phyloP scores from a whole-genome alignment of 2,888 invertebrate species.

The Eupithecia vulgata region DNA sequence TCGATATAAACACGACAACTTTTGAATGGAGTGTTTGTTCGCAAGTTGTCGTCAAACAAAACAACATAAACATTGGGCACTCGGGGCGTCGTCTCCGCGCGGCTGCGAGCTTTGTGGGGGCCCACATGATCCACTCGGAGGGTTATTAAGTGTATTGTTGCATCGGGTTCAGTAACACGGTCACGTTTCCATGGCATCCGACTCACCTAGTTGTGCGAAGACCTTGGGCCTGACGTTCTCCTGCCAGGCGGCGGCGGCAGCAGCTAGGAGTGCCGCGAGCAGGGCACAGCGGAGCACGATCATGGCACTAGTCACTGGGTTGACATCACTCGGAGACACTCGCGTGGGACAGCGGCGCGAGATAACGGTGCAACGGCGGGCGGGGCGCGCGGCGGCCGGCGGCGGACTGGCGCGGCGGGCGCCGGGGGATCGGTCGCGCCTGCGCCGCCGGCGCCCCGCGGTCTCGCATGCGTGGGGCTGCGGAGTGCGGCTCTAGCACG shows the following conservation, averaged over 20 bases:
- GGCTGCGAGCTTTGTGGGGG: slow-evolving; percentile 54
- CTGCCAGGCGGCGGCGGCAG: slow-evolving; percentile 90
- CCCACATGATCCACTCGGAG: slow-evolving; percentile 57
- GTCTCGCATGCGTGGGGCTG: slow-evolving; percentile 84
- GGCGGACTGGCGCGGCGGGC: slow-evolving; percentile 78
- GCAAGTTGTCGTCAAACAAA: slow-evolving; percentile 75
- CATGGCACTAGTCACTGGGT: slow-evolving; percentile 78
- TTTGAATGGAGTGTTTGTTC: slow-evolving; percentile 70
- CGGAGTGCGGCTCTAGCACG: slow-evolving; percentile 83
- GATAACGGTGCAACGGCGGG: slow-evolving; percentile 55
- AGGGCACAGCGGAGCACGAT: slow-evolving; percentile 79
- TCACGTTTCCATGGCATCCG: slow-evolving; percentile 60
- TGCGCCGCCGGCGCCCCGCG: slow-evolving; percentile 78
- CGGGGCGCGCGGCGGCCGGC: slow-evolving; percentile 82
- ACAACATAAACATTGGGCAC: slow-evolving; percentile 74
- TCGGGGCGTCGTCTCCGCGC: slow-evolving; percentile 47
- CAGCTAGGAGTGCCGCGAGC: slow-evolving; percentile 82
- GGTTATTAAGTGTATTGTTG: slow-evolving; percentile 69
- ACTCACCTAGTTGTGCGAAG: slow-evolving; percentile 96
- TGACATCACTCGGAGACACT: slow-evolving; percentile 81
- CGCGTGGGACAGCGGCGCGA: slow-evolving; percentile 56
- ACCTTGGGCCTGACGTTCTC: slow-evolving; percentile 96
- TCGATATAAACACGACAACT: slow-evolving; percentile 69
- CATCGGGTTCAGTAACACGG: slow-evolving; percentile 65
- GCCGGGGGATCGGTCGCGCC: slow-evolving; percentile 73